A percentile compares a stretch with the other conserved stretches of the same genome.
Conservation (phyloP, 2,113 vertebrate species). For the Anseranas semipalmata region DNA sequence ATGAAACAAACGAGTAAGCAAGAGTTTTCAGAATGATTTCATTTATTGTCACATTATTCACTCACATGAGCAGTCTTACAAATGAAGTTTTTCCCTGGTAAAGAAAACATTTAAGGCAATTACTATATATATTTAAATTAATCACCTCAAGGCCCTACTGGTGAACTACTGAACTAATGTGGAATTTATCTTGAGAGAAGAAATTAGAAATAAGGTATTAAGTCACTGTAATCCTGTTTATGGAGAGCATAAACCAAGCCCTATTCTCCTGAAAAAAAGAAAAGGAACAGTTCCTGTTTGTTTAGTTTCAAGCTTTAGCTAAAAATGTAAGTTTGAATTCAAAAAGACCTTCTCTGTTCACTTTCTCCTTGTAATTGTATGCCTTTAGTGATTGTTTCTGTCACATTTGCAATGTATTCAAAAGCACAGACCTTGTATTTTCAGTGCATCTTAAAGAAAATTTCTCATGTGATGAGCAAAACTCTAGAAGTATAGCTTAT, state of each 20-base stretch:
- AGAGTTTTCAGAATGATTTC: not conserved
- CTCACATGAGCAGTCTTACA: not conserved
- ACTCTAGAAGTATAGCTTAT: not conserved
- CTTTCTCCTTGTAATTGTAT: not conserved
- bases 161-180: not conserved
- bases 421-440: not conserved
- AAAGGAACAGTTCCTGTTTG: not conserved
- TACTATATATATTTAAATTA: fast-evolving
- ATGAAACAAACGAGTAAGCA: too few species aligned
- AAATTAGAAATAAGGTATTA: not conserved
- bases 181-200: not conserved
- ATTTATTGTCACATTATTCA: not conserved
- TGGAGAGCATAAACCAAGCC: not conserved
- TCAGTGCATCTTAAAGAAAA: not conserved
- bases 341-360: not conserved
- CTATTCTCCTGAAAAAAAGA: not conserved
- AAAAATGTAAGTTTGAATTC: not conserved
- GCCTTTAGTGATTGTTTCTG: not conserved
- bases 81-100: not conserved
- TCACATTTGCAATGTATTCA: not conserved
- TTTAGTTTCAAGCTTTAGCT: not conserved
- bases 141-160: not conserved
- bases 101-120: not conserved
- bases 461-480: not conserved
- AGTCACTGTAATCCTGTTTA: not conserved